Percentiles rank a stretch among this genome's conserved stretches.
Evolutionary conservation across 2,888 invertebrate genomes (phyloP).

Genomic region (Mythimna pallens): DNA sequence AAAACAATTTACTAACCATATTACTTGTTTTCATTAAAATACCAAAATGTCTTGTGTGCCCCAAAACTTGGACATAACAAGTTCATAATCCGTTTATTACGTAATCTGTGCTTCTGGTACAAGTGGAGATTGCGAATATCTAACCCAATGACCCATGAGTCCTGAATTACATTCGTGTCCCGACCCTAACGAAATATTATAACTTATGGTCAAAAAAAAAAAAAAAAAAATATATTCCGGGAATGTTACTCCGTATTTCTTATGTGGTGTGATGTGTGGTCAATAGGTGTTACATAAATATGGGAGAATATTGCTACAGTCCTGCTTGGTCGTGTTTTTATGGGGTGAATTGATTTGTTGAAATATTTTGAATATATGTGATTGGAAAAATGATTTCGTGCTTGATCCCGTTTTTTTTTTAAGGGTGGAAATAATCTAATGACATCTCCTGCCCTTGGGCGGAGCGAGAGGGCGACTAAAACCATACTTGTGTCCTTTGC

Average conservation of each 20-base stretch:
- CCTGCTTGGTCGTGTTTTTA: slow-evolving; percentile 12
- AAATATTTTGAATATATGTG: neutral
- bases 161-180: slow-evolving; percentile 25
- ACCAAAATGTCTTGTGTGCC: neutral
- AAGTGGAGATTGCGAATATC: slow-evolving; percentile 38
- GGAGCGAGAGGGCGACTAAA: too few species aligned
- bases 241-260: slow-evolving; percentile 6
- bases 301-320: slow-evolving; percentile 18
- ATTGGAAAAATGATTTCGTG: neutral
- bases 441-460: too few species aligned
- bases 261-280: slow-evolving; percentile 9
- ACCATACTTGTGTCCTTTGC: too few species aligned
- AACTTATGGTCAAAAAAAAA: too few species aligned
- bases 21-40: neutral
- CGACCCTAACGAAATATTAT: slow-evolving; percentile 32
- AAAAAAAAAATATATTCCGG: too few species aligned
- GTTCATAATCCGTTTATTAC: slow-evolving; percentile 9
- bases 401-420: too few species aligned
- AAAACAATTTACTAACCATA: too few species aligned
- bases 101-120: slow-evolving; percentile 13
- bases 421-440: too few species aligned
- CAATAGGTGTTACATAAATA: slow-evolving; percentile 46
- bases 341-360: slow-evolving; percentile 12
- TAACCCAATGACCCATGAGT: slow-evolving; percentile 24
- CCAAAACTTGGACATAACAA: slow-evolving; percentile 1